Conservation (phyloP, 2,888 invertebrate species). For the Blastobasis adustella region DNA sequence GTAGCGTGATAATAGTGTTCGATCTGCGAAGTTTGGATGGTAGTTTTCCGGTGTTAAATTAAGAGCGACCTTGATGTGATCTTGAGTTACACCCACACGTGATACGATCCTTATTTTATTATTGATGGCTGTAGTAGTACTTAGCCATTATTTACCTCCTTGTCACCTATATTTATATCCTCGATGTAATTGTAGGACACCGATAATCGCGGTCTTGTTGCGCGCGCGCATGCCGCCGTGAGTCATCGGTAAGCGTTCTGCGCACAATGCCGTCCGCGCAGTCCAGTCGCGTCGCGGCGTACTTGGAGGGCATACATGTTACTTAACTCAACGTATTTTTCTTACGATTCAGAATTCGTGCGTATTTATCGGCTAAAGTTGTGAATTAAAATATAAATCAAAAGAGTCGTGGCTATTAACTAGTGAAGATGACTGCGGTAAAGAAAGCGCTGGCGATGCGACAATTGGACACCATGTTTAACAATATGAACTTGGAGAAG, state of each 20-base stretch:
- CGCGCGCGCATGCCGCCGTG: conserved; percentile 63
- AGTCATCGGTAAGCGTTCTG: conserved; percentile 63
- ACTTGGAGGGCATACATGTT: conserved; percentile 69
- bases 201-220: conserved; percentile 57
- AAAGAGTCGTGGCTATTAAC: conserved; percentile 22
- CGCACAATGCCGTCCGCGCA: conserved; percentile 64
- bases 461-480: conserved; percentile 83
- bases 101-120: conserved; percentile 49
- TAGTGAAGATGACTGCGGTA: conserved; percentile 61
- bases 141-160: conserved; percentile 60
- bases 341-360: no score
- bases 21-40: no score
- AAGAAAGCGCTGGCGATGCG: conserved; percentile 81
- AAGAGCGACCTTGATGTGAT: conserved; percentile 42
- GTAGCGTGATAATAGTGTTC: no score
- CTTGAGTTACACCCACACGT: conserved; percentile 50
- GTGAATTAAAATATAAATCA: conserved; percentile 34
- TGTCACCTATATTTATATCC: conserved; percentile 58
- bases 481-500: conserved; percentile 76
- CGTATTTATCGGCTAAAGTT: conserved; percentile 20
- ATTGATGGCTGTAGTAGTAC: conserved; percentile 40
- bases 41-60: conserved; percentile 1
- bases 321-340: conserved; percentile 30
- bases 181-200: conserved; percentile 56
- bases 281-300: conserved; percentile 68